Conservation (phyloP, 2,113 vertebrate species). For the Melanocharis versteri region DNA sequence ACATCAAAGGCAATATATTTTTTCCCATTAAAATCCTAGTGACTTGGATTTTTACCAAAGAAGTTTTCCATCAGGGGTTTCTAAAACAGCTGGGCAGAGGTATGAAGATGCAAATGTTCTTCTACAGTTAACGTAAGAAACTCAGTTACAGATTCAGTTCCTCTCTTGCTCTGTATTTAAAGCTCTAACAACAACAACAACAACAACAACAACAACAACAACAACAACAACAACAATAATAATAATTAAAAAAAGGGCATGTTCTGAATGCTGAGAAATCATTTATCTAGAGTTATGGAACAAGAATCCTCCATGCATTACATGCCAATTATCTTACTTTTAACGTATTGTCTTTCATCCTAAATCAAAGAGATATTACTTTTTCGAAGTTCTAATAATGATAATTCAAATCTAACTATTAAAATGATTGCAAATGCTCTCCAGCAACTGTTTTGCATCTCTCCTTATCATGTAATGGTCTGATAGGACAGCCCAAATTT, state of each 20-base stretch:
- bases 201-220: too few relatives aligned
- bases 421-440: not conserved
- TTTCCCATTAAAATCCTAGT: not conserved
- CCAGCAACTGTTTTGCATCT: not conserved
- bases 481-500: not conserved
- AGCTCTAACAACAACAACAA: not conserved
- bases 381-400: not conserved
- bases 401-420: not conserved
- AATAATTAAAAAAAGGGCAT: fast-evolving
- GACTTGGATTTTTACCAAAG: not conserved
- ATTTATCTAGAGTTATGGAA: not conserved
- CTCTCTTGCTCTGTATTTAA: not conserved
- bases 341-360: not conserved
- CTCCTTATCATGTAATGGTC: not conserved
- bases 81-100: not conserved
- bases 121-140: not conserved
- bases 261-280: not conserved
- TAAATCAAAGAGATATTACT: not conserved
- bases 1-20: not conserved
- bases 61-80: not conserved
- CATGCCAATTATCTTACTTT: not conserved
- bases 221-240: too few relatives aligned
- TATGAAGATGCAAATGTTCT: not conserved
- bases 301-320: not conserved
- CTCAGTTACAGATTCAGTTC: not conserved